Evolutionary conservation across 2,113 vertebrate species (phyloP).

Genomic region (Ptychochromis oligacanthus): DNA sequence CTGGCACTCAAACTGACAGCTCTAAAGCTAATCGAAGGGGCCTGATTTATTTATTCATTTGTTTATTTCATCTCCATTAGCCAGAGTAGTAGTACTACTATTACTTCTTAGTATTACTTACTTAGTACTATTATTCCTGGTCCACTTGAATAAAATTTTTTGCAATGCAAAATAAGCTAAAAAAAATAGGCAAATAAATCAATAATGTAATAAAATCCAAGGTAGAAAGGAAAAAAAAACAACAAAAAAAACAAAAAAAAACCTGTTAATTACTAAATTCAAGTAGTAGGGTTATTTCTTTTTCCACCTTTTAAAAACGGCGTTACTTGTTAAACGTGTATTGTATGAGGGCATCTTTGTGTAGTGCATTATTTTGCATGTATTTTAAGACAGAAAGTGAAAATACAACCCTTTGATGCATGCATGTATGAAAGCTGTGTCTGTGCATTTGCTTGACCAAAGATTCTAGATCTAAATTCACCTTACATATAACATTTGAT

Average conservation of each 20-base stretch:
- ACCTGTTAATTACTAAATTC: background rate
- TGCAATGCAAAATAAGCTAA: background rate
- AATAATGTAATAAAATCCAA: background rate
- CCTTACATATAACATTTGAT: background rate
- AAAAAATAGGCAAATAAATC: accelerated
- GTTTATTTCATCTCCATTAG: background rate
- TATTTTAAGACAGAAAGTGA: background rate
- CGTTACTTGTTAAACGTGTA: too few species aligned
- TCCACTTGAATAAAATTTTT: accelerated
- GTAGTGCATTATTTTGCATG: background rate
- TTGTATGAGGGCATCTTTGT: too few species aligned
- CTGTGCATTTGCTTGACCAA: background rate
- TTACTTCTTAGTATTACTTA: too few species aligned
- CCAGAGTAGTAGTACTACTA: background rate
- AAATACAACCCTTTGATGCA: background rate
- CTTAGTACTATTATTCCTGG: background rate
- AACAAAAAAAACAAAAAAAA: too few species aligned
- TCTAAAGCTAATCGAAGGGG: accelerated
- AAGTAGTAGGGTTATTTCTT: too few species aligned
- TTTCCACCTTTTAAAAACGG: too few species aligned
- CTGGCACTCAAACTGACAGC: background rate
- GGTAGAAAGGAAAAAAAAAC: accelerated
- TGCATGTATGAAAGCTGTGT: accelerated
- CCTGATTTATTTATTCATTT: background rate
- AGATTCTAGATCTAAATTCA: background rate